A percentile compares a stretch with the other conserved stretches of the same genome.
Evolutionary conservation across 1,140 invertebrate species (phyloP).

Genomic region (Brachionus asplanchnoidis): DNA sequence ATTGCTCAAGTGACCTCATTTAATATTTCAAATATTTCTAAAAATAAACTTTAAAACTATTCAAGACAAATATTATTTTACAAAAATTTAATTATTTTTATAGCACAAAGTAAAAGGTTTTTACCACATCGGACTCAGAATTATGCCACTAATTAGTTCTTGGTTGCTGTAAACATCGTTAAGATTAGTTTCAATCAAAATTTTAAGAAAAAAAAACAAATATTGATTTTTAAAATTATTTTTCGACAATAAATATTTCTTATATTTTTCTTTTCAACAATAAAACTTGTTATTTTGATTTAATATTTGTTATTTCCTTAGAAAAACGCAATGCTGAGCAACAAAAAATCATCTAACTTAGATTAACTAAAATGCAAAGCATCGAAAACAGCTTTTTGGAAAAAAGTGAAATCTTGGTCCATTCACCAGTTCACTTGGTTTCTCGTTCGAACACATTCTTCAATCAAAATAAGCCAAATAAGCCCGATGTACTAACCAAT

Average conservation of each 20-base stretch:
- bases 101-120: neutral
- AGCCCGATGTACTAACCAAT: neutral
- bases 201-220: neutral
- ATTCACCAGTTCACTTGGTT: neutral
- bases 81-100: neutral
- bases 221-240: conserved; percentile 7
- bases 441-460: conserved; percentile 5
- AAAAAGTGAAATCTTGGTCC: neutral
- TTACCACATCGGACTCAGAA: neutral
- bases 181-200: neutral
- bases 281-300: neutral
- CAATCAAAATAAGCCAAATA: neutral
- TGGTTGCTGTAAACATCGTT: neutral
- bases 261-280: neutral
- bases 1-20: neutral
- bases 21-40: neutral
- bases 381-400: neutral
- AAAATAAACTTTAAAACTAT: neutral
- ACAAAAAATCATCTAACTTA: neutral
- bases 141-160: neutral
- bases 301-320: neutral
- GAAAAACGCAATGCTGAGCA: neutral
- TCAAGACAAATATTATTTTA: neutral
- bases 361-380: conserved; percentile 3
- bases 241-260: neutral